Base-by-base conservation (phyloP, 2,888 invertebrate genomes). In the Drosophila pegasa region DNA sequence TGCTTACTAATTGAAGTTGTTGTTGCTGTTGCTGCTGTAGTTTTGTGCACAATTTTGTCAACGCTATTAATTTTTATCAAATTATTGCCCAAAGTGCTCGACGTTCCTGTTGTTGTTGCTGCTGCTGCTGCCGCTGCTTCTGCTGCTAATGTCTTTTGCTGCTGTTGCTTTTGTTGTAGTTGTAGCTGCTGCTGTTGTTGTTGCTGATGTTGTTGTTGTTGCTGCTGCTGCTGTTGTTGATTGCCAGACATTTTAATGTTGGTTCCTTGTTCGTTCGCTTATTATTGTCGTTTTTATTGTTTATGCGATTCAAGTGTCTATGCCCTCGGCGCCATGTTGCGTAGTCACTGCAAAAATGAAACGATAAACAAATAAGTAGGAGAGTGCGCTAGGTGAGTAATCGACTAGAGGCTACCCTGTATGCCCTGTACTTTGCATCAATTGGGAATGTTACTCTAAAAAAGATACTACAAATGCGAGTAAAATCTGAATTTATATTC, bases 11-110 rank as follows among this genome's bases (percentile, higher is more conserved):
- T 76, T 65, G 76, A 37, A 22, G 68, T 48, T 52, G 71, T 52
- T 66, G 63, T 16, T 58, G 69, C 9, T 55, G 74, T 18, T 52
- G 12, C 16, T 60, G 67, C 43, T 59, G 70, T 51, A 52, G 73
- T 63, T 67, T 88, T 87, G 55, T 84, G 77, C 60, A 74, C 71
- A 80, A 87, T 78, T 89, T 86, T 86, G 89, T 86, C 89, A 87
- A 70, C 80, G 70, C 68, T 89, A 74, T 89, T 89, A 68, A 78
- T 68, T 87, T 86, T 79, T 68, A 86, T 87, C 72, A 86, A 89
- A 86, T 86, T 89, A 71, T 85, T 87, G 58, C 68, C 71, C 41
- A 82, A 82, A 87, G 60, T 87, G 65, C 45, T 70, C 33, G 75
- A 22, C 63, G 66, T 41, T 69, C 66, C 64, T 69, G 76, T 47